Base-by-base conservation (phyloP, 2,113 vertebrate species). In the Takifugu bimaculatus region DNA sequence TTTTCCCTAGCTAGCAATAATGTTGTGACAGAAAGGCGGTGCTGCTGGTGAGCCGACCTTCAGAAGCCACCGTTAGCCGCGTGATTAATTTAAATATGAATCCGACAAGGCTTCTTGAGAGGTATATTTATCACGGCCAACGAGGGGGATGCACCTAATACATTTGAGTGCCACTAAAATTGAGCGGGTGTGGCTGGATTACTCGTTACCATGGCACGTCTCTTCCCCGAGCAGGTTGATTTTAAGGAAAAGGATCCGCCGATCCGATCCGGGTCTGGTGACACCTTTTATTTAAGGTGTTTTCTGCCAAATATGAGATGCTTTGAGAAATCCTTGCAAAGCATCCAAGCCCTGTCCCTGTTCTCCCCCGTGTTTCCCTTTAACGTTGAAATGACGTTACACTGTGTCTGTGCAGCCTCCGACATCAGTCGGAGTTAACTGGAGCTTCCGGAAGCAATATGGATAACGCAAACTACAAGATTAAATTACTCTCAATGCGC, bases 1-100 rank as follows among this genome's bases (percentile, higher is more conserved):
- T 74, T 77, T 59, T 62, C 45, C 35, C 29, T 2, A 58, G 57
- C 35, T 14, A 78, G 78, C 73, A 80, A 81, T 82, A 77, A 79
- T 68, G 35, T n/a, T 71, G 58, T 50, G 62, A 75, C 51, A 42
- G 45, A 32, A 43, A 14, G 50, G 48, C 32, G 27, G 26, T 26
- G 48, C 26, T 53, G 6, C 14, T 42, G 26, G 10, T 55, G 29
- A 52, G 61, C 9, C 6, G 13, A n/a, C 29, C 45, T 13, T 60
- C 48, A 52, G 57, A 54, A 13, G 54, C 42, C 28, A 54, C 50
- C 5, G 44, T 55, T 35, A 50, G 45, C n/a, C 25, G 26, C 52
- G 57, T 62, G 25, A 56, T 26, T 59, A 12, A 59, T 59, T 55
- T 20, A 54, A 53, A 59, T 48, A 15, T n/a, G 51, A n/a, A 77